phyloP scores from a whole-genome alignment of 2,797 vertebrate genomes.

The Arrhamphus sclerolepis region DNA sequence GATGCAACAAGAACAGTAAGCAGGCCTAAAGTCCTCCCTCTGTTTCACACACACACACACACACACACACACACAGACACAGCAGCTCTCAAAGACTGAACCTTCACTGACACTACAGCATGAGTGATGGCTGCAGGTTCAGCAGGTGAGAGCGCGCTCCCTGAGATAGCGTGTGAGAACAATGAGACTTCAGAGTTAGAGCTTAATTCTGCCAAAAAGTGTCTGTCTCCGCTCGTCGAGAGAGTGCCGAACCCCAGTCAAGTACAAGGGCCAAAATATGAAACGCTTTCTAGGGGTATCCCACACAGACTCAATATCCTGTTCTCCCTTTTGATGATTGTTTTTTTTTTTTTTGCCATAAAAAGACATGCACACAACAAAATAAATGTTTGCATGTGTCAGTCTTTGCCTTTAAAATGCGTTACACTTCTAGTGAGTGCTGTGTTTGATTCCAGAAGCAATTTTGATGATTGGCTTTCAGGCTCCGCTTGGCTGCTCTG shows the following conservation, averaged over 20 bases:
- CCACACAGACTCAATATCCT: neutral
- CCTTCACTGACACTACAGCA: conserved; percentile 66
- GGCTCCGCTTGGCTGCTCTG: conserved; percentile 64
- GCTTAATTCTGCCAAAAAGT: no score
- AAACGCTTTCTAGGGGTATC: conserved; percentile 1
- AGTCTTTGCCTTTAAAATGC: conserved; percentile 16
- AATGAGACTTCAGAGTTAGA: no score
- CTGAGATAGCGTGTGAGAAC: no score
- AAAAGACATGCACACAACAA: neutral
- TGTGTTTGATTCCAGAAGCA: conserved; percentile 52
- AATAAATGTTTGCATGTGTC: conserved; percentile 16
- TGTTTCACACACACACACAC: conserved; percentile 14
- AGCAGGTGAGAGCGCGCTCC: conserved; percentile 68
- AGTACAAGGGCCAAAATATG: conserved; percentile 9
- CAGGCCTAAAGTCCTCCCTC: conserved; percentile 11
- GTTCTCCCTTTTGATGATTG: neutral
- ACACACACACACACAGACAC: no score
- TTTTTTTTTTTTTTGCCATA: conserved; percentile 1
- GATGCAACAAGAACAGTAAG: conserved; percentile 58
- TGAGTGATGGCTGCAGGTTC: conserved; percentile 76
- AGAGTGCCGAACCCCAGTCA: conserved; percentile 9
- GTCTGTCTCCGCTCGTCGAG: no score
- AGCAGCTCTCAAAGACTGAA: conserved; percentile 51
- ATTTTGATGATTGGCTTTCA: conserved; percentile 71
- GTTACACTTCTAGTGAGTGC: conserved; percentile 19